Conservation (phyloP, 2,888 invertebrate genomes). For the Dryadula phaetusa region DNA sequence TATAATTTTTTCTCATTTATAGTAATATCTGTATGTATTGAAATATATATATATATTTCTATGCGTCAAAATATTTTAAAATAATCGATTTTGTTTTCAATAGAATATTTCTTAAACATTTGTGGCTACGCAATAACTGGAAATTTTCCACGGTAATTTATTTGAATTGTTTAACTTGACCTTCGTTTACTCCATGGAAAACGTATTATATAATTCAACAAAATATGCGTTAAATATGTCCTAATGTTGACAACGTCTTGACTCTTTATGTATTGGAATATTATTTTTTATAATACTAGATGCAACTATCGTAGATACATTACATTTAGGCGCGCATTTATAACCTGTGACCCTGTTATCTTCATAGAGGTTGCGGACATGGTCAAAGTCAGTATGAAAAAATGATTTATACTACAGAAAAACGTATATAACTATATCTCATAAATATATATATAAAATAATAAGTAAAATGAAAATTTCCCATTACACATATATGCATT, state of each 20-base stretch:
- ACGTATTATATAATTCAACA: not conserved
- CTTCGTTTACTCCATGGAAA: conserved; percentile 3
- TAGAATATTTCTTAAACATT: not conserved
- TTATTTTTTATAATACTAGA: not conserved
- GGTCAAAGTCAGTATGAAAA: conserved; percentile 28
- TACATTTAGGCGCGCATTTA: conserved; percentile 22
- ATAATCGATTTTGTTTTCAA: not conserved
- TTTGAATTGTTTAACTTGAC: not conserved
- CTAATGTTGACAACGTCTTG: not conserved
- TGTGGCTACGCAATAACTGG: not conserved
- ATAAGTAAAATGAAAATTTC: not conserved
- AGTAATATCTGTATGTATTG: not conserved
- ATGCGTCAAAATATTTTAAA: not conserved
- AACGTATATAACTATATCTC: not conserved
- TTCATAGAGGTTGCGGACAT: conserved; percentile 25
- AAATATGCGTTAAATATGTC: not conserved
- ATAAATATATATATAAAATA: not conserved
- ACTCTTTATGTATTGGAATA: not conserved
- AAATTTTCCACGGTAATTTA: not conserved
- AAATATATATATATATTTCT: not conserved
- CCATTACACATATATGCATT: not conserved
- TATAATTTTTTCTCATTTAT: conserved; percentile 4
- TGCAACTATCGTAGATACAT: conserved; percentile 6
- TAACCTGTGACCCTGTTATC: conserved; percentile 2
- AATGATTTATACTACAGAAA: not conserved